Percentiles rank a stretch among this genome's conserved stretches.
Evolutionary conservation across 2,113 vertebrate species (phyloP).

Genomic region (Probosciger aterrimus): DNA sequence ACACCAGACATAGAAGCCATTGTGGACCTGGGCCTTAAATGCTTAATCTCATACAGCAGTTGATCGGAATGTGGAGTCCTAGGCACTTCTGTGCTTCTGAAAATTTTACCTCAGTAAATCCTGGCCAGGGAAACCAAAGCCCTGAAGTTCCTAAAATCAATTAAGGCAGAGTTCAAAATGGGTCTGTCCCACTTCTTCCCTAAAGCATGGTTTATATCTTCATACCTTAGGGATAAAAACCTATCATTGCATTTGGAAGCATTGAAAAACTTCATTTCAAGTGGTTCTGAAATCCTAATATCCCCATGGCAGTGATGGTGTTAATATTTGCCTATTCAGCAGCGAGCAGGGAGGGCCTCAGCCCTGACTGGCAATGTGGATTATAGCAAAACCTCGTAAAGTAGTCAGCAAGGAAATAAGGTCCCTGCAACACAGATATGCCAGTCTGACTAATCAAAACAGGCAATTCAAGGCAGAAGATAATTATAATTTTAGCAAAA

Average conservation of each 20-base stretch:
- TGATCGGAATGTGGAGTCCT: neutral
- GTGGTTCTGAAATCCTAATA: neutral
- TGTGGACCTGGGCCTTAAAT: neutral
- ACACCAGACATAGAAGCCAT: neutral
- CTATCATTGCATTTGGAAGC: neutral
- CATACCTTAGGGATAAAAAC: neutral
- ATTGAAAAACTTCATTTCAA: neutral
- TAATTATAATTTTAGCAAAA: neutral
- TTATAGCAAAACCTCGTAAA: neutral
- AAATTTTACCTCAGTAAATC: constrained; percentile 45
- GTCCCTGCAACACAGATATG: neutral
- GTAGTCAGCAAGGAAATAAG: neutral
- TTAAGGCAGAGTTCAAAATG: constrained; percentile 52
- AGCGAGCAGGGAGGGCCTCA: neutral
- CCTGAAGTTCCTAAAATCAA: constrained; percentile 13
- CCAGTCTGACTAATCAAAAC: neutral
- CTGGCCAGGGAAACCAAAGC: constrained; percentile 15
- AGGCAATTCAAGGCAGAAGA: neutral
- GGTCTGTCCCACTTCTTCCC: neutral
- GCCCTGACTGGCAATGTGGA: neutral
- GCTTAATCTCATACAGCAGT: neutral
- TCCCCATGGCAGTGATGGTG: neutral
- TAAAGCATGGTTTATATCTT: neutral
- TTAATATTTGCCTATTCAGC: neutral
- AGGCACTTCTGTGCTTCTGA: constrained; percentile 48